Evolutionary conservation across 2,888 invertebrate genomes (phyloP).

Genomic region (Macropis europaea): DNA sequence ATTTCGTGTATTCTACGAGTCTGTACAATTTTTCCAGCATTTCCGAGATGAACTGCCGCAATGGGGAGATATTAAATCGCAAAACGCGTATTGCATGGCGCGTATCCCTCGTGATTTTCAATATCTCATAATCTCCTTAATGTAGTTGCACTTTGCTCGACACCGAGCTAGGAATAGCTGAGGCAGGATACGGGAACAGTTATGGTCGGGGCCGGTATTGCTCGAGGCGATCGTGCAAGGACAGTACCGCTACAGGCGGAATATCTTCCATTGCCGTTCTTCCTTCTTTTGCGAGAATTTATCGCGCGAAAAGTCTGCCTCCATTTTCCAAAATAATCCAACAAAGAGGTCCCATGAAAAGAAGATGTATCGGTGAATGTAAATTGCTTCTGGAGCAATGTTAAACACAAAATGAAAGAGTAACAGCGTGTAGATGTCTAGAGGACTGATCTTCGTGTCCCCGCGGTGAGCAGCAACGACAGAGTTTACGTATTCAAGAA

Average conservation of each 20-base stretch:
- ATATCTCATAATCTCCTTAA: conserved; percentile 42
- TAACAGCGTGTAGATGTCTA: neutral
- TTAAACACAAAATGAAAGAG: neutral
- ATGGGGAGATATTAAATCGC: neutral
- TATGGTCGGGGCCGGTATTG: conserved; percentile 62
- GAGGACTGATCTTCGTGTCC: neutral
- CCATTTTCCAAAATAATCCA: conserved; percentile 31
- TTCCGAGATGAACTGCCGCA: neutral
- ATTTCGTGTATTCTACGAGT: neutral
- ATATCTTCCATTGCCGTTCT: conserved; percentile 57
- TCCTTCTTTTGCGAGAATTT: conserved; percentile 46
- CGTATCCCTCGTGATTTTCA: conserved; percentile 19
- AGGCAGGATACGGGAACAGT: conserved; percentile 70
- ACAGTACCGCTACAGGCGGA: conserved; percentile 72
- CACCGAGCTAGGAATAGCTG: conserved; percentile 62
- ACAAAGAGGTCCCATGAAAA: neutral
- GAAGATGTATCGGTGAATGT: neutral
- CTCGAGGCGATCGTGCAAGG: conserved; percentile 72
- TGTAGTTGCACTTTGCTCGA: conserved; percentile 43
- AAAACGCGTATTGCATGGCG: neutral
- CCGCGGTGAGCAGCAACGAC: neutral
- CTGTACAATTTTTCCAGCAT: neutral
- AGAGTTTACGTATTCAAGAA: neutral
- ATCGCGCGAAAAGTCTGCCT: conserved; percentile 45
- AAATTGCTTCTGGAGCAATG: neutral